phyloP scores from a whole-genome alignment of 2,888 invertebrate genomes.

The Heliconius erato region DNA sequence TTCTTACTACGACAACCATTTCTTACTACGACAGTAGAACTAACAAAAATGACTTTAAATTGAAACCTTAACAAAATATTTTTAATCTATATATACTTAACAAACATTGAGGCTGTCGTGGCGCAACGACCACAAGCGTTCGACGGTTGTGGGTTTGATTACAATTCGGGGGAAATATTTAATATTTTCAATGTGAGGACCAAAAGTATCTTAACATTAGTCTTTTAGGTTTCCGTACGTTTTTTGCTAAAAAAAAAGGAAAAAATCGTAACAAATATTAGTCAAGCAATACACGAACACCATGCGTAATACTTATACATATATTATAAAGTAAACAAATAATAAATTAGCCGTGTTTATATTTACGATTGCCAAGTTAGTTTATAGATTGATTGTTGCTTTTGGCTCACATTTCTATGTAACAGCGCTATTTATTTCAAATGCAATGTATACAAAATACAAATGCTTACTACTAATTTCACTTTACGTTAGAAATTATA shows the following conservation, averaged over 20 bases:
- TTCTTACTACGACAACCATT: too few species aligned
- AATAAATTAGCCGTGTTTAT: constrained; percentile 33
- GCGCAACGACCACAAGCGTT: too few species aligned
- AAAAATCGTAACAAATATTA: neutral
- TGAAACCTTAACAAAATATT: neutral
- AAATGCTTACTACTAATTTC: neutral
- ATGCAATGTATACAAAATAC: neutral
- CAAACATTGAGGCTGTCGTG: neutral
- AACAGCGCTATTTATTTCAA: neutral
- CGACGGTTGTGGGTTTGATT: neutral
- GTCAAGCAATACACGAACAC: neutral
- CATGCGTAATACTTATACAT: neutral
- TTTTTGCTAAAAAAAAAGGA: too few species aligned
- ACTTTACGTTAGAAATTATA: neutral
- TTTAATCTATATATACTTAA: too few species aligned
- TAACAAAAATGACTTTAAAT: neutral
- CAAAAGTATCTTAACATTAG: too few species aligned
- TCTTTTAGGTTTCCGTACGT: too few species aligned
- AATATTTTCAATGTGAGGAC: neutral
- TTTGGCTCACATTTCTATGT: constrained; percentile 30
- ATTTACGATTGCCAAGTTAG: constrained; percentile 16
- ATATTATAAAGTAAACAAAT: constrained; percentile 24
- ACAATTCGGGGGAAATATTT: neutral
- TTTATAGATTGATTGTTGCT: constrained; percentile 30
- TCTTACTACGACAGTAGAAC: neutral